Conservation (phyloP, 2,888 invertebrate species). For the Chrysotoxum bicinctum region DNA sequence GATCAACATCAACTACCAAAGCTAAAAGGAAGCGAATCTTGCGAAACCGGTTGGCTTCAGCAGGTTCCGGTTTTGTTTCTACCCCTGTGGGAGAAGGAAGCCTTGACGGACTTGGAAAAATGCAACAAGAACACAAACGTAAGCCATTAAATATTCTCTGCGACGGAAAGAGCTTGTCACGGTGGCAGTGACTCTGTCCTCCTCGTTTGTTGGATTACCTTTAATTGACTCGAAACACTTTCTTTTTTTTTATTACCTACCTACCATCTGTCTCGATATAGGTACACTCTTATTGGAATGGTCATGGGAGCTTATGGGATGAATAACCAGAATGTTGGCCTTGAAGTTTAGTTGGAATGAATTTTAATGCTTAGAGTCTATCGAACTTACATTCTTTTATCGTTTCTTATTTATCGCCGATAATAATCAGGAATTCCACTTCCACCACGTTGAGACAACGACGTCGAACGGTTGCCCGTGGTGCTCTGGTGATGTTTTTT, state of each 20-base stretch:
- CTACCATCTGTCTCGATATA: neutral
- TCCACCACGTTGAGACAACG: neutral
- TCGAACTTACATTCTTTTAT: constrained; percentile 21
- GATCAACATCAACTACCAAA: constrained; percentile 9
- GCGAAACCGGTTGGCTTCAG: constrained; percentile 59
- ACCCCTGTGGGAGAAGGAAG: constrained; percentile 6
- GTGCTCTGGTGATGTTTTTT: neutral
- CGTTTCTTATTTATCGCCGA: neutral
- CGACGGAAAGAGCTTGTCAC: neutral
- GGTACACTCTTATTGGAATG: neutral
- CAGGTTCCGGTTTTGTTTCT: constrained; percentile 17
- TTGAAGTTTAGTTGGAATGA: neutral
- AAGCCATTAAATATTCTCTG: neutral
- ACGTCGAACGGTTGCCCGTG: constrained; percentile 18
- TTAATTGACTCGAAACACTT: constrained; percentile 36
- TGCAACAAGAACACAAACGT: neutral
- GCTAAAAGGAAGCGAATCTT: constrained; percentile 53
- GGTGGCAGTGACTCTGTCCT: neutral
- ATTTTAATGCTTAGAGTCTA: neutral
- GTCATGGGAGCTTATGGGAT: neutral
- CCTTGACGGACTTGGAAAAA: neutral
- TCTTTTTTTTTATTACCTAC: constrained; percentile 15
- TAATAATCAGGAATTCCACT: neutral
- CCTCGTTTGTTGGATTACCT: constrained; percentile 8
- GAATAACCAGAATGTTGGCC: constrained; percentile 9